Evolutionary conservation across 2,888 invertebrate genomes (phyloP).

Genomic region (Pinctada fucata): DNA sequence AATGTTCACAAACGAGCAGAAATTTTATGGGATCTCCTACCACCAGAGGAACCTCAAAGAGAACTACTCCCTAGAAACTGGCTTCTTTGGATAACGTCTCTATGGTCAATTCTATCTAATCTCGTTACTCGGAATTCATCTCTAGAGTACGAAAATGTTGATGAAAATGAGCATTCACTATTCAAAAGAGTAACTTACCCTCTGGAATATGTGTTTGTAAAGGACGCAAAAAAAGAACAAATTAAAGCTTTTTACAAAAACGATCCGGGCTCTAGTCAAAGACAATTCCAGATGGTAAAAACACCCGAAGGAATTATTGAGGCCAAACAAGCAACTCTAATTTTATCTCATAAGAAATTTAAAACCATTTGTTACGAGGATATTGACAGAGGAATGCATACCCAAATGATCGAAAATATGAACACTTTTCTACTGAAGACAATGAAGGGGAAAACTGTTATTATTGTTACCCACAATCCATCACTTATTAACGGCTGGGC

Average conservation of each 20-base stretch:
- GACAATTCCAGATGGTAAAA: constrained; percentile 22
- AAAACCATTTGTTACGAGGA: constrained; percentile 42
- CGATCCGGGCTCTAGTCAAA: not conserved
- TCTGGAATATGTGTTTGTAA: not conserved
- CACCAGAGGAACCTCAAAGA: not conserved
- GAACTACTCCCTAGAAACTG: too few relatives aligned
- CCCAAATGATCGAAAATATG: constrained; percentile 44
- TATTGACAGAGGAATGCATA: constrained; percentile 47
- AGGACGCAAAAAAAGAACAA: not conserved
- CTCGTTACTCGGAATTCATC: too few relatives aligned
- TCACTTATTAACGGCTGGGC: constrained; percentile 20
- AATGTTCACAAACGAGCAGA: constrained; percentile 28
- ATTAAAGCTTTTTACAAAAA: not conserved
- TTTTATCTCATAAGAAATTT: constrained; percentile 30
- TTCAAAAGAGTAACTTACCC: constrained; percentile 22
- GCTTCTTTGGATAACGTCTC: too few relatives aligned
- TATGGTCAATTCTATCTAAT: too few relatives aligned
- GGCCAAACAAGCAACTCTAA: constrained; percentile 38
- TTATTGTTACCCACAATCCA: constrained; percentile 34
- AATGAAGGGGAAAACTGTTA: constrained; percentile 20
- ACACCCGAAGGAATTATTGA: constrained; percentile 43
- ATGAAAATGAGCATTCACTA: not conserved
- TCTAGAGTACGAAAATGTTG: not conserved
- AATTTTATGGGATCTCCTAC: constrained; percentile 29
- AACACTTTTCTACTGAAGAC: constrained; percentile 9